Base-by-base conservation (phyloP, 2,113 vertebrate species). In the Tretioscincus oriximinensis region DNA sequence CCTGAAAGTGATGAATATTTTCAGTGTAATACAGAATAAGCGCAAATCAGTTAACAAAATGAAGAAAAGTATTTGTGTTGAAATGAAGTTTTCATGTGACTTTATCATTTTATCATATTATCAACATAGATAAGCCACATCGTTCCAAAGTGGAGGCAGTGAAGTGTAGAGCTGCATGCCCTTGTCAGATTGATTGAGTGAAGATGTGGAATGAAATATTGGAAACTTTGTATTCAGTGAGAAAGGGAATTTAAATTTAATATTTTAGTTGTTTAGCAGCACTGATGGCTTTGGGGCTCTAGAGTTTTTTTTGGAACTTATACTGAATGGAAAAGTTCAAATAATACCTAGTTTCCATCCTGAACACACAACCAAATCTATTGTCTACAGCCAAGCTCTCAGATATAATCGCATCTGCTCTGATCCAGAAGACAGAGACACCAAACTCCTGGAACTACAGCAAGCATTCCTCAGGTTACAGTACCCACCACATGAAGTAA, bases 111-210 rank as follows among this genome's bases (percentile, higher is more conserved):
- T 93, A 90, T 93, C 82, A 93, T 92, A 87, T 93, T 89, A 89
- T 82, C 85, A 92, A 90, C 85, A 89, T 82, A 90, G 80, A 95
- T 93, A 93, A 93, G 90, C 93, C 89, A 74, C 87, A 87, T 29
- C 63, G 80, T 91, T 91, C 88, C 88, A 89, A 93, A 95, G 93
- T 94, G 95, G 94, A 95, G 91, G 94, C 92, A 93, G 82, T 87
- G 86, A 92, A 96, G 96, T 97, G 95, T 97, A 95, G 93, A 94
- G 92, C 88, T 29, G 85, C 92, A 94, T 91, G 90, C 89, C 92
- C 90, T 96, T 98, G 97, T 99, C 97, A 98, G 91, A 95, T 95
- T 98, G 98, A 99, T 97, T 92, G 96, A 99, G 97, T 97, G 97
- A 97, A 96, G 96, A 98, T 97, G 96, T 95, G 95, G 96, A 94